Evolutionary conservation across 1,140 invertebrate genomes (phyloP).

Genomic region (Aphaenogaster ashmeadi): DNA sequence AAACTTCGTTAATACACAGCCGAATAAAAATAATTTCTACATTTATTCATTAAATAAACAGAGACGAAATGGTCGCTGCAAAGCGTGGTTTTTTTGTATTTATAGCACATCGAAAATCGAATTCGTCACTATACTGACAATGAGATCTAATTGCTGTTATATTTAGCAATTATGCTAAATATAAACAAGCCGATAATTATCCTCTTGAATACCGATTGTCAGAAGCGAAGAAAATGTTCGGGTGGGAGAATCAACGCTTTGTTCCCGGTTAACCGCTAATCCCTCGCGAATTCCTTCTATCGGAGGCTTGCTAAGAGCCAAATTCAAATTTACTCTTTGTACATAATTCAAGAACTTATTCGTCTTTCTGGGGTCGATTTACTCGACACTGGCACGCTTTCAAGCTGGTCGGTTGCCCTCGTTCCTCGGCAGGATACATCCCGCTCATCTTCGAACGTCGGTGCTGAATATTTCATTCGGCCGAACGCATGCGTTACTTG

Average conservation of each 20-base stretch:
- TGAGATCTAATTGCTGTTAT: background rate
- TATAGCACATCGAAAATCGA: background rate
- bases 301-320: constrained; percentile 13
- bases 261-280: constrained; percentile 24
- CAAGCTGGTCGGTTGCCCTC: constrained; percentile 17
- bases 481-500: constrained; percentile 27
- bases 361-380: constrained; percentile 51
- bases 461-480: constrained; percentile 55
- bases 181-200: background rate
- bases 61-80: background rate
- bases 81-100: background rate
- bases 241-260: constrained; percentile 20
- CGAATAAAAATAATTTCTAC: background rate
- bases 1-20: background rate
- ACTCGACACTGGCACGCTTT: constrained; percentile 46
- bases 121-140: background rate
- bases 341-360: constrained; percentile 63
- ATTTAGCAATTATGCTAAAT: constrained; percentile 7
- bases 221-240: background rate
- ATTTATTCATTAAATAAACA: background rate
- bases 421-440: constrained; percentile 11
- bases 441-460: constrained; percentile 26
- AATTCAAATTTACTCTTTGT: constrained; percentile 56
- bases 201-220: background rate
- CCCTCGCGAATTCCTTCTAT: background rate